Evolutionary conservation across 2,888 invertebrate species (phyloP).

Genomic region (Odontocolon sp.): DNA sequence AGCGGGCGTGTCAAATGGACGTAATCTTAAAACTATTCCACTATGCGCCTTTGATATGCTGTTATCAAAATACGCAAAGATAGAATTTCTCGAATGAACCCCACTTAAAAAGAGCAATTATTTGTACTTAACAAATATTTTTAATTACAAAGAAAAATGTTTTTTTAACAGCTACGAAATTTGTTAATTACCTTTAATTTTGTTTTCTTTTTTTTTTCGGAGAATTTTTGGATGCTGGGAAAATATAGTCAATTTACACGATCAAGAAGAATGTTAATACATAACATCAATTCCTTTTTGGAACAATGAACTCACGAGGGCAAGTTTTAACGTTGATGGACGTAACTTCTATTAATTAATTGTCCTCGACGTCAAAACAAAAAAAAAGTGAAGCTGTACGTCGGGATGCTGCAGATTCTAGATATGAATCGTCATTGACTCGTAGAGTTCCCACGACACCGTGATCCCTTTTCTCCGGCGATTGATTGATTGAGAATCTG

Average conservation of each 20-base stretch:
- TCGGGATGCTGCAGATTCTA: not conserved
- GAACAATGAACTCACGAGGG: not conserved
- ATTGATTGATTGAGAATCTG: slow-evolving; percentile 12
- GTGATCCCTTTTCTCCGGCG: not conserved
- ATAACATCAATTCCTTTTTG: slow-evolving; percentile 24
- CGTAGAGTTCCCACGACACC: slow-evolving; percentile 33
- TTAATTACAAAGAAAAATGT: no score
- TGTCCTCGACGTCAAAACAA: not conserved
- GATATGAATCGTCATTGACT: not conserved
- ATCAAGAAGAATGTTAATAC: slow-evolving; percentile 1
- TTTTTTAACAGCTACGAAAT: no score
- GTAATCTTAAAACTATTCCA: not conserved
- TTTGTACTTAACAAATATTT: no score
- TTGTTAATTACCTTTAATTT: no score
- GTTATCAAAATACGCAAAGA: no score
- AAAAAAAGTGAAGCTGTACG: slow-evolving; percentile 11
- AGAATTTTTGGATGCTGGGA: no score
- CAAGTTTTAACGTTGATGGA: slow-evolving; percentile 11
- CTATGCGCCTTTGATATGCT: no score
- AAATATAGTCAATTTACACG: no score
- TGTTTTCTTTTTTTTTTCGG: no score
- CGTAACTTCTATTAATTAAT: slow-evolving; percentile 29
- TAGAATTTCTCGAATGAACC: no score
- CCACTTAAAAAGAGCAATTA: no score
- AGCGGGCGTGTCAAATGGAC: slow-evolving; percentile 13